These are phyloP conservation scores for Nannoperca australis DNA, from an alignment of 2,797 vertebrate species.

Conservation along the genomic window DNA sequence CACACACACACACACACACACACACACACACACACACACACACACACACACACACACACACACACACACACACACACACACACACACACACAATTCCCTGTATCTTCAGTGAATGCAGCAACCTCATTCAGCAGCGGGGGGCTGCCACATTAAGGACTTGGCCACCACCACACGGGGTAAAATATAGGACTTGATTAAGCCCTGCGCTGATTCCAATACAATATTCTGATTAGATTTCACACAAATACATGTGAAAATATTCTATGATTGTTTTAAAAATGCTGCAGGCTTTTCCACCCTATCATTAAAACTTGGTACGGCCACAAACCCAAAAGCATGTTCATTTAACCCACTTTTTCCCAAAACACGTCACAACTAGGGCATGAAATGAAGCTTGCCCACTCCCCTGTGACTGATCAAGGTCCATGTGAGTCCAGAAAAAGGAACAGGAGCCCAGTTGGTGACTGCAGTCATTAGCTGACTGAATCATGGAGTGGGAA, in stretches of 20 bases:
- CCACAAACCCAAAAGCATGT: slow-evolving; percentile 24
- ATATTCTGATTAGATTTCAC: slow-evolving; percentile 4
- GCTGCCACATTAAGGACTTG: slow-evolving; percentile 35
- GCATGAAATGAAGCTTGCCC: slow-evolving; percentile 34
- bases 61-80: too few species aligned
- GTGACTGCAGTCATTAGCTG: slow-evolving; percentile 27
- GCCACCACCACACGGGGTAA: slow-evolving; percentile 5
- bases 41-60: too few species aligned
- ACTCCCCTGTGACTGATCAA: not conserved
- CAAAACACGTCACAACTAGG: slow-evolving; percentile 49
- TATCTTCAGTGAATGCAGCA: slow-evolving; percentile 26
- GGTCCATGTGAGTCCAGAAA: slow-evolving; percentile 18
- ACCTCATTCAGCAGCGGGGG: slow-evolving; percentile 36
- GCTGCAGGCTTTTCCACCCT: not conserved
- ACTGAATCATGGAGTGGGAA: not conserved
- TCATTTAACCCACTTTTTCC: slow-evolving; percentile 39
- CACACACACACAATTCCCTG: slow-evolving; percentile 19
- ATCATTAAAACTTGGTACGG: not conserved
- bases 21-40: too few species aligned
- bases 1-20: too few species aligned
- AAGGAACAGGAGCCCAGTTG: not conserved
- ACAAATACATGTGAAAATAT: not conserved
- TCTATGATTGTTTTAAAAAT: not conserved
- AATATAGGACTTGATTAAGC: slow-evolving; percentile 34
- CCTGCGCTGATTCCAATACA: not conserved